A percentile compares a stretch with the other conserved stretches of the same genome.
These are phyloP conservation scores for Crenuchus spilurus DNA, from an alignment of 2,797 vertebrate genomes.

Conservation along the genomic window DNA sequence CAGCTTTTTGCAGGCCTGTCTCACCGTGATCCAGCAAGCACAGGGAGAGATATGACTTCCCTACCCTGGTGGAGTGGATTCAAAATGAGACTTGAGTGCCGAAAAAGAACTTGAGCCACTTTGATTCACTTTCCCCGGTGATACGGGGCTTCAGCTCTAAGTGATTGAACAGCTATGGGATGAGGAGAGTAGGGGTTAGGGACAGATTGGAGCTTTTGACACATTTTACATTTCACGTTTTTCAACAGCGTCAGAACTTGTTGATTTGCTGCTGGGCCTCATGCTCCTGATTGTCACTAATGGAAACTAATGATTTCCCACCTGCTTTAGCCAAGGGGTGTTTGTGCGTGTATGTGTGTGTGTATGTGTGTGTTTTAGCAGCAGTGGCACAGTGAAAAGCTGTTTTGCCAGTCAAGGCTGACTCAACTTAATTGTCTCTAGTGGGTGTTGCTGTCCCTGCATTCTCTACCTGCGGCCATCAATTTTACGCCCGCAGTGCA, in stretches of 20 bases:
- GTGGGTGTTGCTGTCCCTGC: slow-evolving; percentile 12
- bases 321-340: neutral
- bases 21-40: neutral
- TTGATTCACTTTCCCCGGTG: slow-evolving; percentile 8
- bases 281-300: neutral
- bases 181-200: neutral
- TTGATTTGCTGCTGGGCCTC: neutral
- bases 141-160: neutral
- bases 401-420: slow-evolving; percentile 1
- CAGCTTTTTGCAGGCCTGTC: neutral
- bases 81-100: neutral
- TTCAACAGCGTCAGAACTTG: neutral
- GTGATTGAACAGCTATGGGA: neutral
- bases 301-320: slow-evolving; percentile 2
- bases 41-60: neutral
- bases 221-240: neutral
- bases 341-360: neutral
- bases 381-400: neutral
- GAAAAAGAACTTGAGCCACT: slow-evolving; percentile 20
- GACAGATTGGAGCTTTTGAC: neutral
- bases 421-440: slow-evolving; percentile 14
- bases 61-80: neutral
- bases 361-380: slow-evolving; percentile 5
- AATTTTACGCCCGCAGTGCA: slow-evolving; percentile 5
- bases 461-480: slow-evolving; percentile 18